These are phyloP conservation scores for Drosophila quinaria DNA, from an alignment of 2,888 invertebrate species.

Conservation along the genomic window DNA sequence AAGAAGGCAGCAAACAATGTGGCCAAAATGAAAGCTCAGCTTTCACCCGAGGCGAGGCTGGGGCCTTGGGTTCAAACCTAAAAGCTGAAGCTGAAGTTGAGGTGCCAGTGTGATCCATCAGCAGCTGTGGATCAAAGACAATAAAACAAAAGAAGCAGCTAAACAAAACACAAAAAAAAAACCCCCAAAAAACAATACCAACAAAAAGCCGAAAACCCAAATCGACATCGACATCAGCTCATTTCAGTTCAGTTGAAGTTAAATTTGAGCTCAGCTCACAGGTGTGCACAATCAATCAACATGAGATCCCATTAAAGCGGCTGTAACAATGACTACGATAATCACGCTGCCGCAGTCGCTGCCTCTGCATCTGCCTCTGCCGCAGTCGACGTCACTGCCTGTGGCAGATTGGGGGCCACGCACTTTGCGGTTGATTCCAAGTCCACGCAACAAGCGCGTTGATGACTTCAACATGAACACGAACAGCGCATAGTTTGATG, in stretches of 20 bases:
- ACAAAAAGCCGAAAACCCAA: conserved; percentile 28
- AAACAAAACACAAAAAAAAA: conserved; percentile 14
- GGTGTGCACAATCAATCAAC: conserved; percentile 82
- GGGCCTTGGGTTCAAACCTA: conserved; percentile 35
- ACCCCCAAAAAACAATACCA: conserved; percentile 25
- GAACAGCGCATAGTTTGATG: conserved; percentile 25
- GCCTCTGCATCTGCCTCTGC: not conserved
- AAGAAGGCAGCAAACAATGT: conserved; percentile 11
- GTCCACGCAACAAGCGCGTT: conserved; percentile 29
- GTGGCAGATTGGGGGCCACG: conserved; percentile 34
- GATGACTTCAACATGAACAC: conserved; percentile 30
- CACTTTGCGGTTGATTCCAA: conserved; percentile 44
- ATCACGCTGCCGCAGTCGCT: conserved; percentile 42
- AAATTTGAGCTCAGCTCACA: conserved; percentile 56
- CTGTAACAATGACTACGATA: conserved; percentile 75
- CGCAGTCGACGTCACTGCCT: not conserved
- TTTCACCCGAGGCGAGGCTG: conserved; percentile 45
- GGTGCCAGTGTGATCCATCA: conserved; percentile 49
- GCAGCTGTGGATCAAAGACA: conserved; percentile 57
- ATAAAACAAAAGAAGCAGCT: conserved; percentile 55
- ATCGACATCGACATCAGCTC: conserved; percentile 51
- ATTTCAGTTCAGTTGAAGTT: conserved; percentile 27
- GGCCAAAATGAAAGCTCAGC: conserved; percentile 60
- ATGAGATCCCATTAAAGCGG: conserved; percentile 78
- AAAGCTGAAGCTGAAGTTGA: conserved; percentile 9